Evolutionary conservation across 2,888 invertebrate genomes (phyloP).

Genomic region (Meandrusa payeni): DNA sequence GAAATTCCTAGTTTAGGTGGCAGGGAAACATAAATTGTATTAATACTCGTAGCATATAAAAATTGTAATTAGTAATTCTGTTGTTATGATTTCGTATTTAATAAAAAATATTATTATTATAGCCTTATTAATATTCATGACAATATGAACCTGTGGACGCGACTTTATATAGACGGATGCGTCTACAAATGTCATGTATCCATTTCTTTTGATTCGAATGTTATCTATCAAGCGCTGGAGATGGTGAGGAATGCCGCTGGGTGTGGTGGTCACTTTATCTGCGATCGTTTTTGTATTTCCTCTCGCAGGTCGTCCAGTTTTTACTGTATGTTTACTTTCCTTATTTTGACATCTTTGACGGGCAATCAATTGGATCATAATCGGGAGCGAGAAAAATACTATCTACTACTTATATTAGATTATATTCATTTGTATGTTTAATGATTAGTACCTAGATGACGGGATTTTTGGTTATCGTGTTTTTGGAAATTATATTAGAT

Average conservation of each 20-base stretch:
- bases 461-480: no score
- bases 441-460: background rate
- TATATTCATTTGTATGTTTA: no score
- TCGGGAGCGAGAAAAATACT: no score
- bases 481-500: no score
- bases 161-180: slow-evolving; percentile 20
- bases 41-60: no score
- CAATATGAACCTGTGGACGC: slow-evolving; percentile 10
- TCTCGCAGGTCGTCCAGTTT: slow-evolving; percentile 19
- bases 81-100: no score
- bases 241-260: slow-evolving; percentile 23
- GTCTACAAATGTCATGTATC: slow-evolving; percentile 24
- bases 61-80: no score
- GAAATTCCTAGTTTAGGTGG: no score
- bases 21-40: no score
- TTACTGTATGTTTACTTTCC: slow-evolving; percentile 13
- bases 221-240: slow-evolving; percentile 23
- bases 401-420: no score
- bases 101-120: no score
- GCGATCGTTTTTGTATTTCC: slow-evolving; percentile 22
- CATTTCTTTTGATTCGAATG: slow-evolving; percentile 25
- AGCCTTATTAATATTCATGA: no score
- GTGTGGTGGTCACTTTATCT: slow-evolving; percentile 23
- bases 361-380: background rate
- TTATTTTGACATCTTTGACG: slow-evolving; percentile 4